Base-by-base conservation (phyloP, 35 echinoderm and acorn worm genomes). In the Ophioderma brevispina region DNA sequence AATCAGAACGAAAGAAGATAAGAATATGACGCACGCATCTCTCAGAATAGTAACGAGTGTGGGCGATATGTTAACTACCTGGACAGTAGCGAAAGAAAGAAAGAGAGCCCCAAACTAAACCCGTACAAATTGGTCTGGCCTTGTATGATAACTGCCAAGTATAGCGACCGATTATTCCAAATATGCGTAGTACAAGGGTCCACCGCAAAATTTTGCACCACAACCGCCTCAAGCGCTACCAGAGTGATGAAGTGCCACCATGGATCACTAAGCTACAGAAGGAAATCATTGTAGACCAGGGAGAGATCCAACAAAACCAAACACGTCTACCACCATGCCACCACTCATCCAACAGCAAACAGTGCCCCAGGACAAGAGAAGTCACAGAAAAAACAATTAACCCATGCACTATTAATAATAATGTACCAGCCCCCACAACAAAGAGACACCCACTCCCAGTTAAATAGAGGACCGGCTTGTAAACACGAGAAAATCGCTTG, bases 151-250 rank as follows among this genome's bases (percentile, higher is more conserved):
- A 49, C 40, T 6, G 15, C 13, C 1, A 40, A 33, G 49, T 41
- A 18, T 33, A 83, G 81, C 30, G 81, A 83, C 40, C 81, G 42
- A n/a, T n/a, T n/a, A n/a, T n/a, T n/a, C n/a, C n/a, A n/a, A n/a
- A n/a, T n/a, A n/a, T n/a, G n/a, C n/a, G n/a, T n/a, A n/a, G n/a
- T n/a, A n/a, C n/a, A n/a, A n/a, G n/a, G n/a, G n/a, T n/a, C n/a
- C 81, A 83, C 49, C 81, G 49, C 42, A 41, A 83, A n/a, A n/a
- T n/a, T n/a, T n/a, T n/a, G n/a, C 81, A 83, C 49, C 81, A 83
- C 42, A 41, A 83, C 49, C 36, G 81, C 1, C 42, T 83, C 13
- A 83, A 83, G 32, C 40, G 5, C 10, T 83, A 83, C 28, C 21
- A 31, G 2, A 43, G 38, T 14, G 36, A 37, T 40, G 40, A 83